These are phyloP conservation scores for Ptilodon capucinus DNA, from an alignment of 2,888 invertebrate genomes.

Conservation along the genomic window DNA sequence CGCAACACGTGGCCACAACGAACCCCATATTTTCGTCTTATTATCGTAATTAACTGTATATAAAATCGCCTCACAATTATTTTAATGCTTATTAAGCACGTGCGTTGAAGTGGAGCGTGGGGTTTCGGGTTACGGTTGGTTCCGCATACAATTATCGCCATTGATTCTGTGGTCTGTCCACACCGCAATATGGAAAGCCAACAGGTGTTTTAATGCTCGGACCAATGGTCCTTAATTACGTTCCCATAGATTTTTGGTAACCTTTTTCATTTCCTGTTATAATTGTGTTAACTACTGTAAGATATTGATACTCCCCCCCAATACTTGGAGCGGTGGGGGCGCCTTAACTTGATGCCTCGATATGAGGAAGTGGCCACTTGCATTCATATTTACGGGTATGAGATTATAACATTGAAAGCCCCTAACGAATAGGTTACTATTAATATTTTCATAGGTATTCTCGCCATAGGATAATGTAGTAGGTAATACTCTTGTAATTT, in stretches of 20 bases:
- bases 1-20: conserved; percentile 61
- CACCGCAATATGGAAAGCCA: conserved; percentile 35
- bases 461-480: no score
- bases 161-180: conserved; percentile 71
- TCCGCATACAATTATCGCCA: conserved; percentile 74
- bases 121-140: conserved; percentile 60
- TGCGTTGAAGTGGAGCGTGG: conserved; percentile 61
- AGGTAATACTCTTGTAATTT: no score
- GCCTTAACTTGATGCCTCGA: no score
- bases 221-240: conserved; percentile 6
- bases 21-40: conserved; percentile 62
- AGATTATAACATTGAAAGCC: no score
- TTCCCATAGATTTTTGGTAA: conserved; percentile 39
- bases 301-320: no score
- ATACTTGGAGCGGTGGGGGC: no score
- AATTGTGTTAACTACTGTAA: not conserved
- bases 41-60: conserved; percentile 77
- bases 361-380: no score
- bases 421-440: no score
- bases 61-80: conserved; percentile 75
- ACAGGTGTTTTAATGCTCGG: conserved; percentile 52
- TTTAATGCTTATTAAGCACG: conserved; percentile 78
- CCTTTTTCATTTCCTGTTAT: not conserved
- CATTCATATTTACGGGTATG: no score
- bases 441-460: no score